These are phyloP conservation scores for Chelonus insularis DNA, from an alignment of 1,140 invertebrate genomes.

Conservation along the genomic window DNA sequence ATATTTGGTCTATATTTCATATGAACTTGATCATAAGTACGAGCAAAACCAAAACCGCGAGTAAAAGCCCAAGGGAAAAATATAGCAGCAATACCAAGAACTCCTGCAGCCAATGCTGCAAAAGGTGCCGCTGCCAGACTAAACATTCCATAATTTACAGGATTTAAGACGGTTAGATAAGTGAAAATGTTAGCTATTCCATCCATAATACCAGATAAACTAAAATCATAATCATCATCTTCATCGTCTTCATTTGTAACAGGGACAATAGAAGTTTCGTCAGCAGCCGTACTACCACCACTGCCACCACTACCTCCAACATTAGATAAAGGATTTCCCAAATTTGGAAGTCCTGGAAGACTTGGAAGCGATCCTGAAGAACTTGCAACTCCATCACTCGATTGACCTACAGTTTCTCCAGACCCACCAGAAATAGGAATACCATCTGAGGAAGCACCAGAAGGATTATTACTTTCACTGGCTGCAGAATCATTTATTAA, in stretches of 20 bases:
- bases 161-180: constrained; percentile 51
- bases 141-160: constrained; percentile 53
- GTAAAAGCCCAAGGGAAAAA: constrained; percentile 54
- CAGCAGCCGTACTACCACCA: constrained; percentile 6
- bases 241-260: constrained; percentile 48
- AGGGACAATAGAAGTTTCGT: no score
- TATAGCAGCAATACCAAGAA: constrained; percentile 49
- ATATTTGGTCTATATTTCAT: constrained; percentile 37
- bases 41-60: constrained; percentile 40
- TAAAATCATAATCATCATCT: constrained; percentile 41
- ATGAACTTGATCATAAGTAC: constrained; percentile 32
- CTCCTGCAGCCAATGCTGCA: constrained; percentile 52
- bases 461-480: not conserved
- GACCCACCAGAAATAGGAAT: not conserved
- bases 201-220: constrained; percentile 41
- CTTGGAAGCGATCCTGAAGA: constrained; percentile 16
- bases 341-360: constrained; percentile 24
- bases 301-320: not conserved
- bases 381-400: not conserved
- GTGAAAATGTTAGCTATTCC: constrained; percentile 46
- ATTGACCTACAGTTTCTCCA: not conserved
- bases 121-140: constrained; percentile 53
- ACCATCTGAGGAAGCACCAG: not conserved
- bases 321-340: not conserved
- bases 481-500: constrained; percentile 14